Base-by-base conservation (phyloP, 2,888 invertebrate species). In the Chrysodeixis includens region DNA sequence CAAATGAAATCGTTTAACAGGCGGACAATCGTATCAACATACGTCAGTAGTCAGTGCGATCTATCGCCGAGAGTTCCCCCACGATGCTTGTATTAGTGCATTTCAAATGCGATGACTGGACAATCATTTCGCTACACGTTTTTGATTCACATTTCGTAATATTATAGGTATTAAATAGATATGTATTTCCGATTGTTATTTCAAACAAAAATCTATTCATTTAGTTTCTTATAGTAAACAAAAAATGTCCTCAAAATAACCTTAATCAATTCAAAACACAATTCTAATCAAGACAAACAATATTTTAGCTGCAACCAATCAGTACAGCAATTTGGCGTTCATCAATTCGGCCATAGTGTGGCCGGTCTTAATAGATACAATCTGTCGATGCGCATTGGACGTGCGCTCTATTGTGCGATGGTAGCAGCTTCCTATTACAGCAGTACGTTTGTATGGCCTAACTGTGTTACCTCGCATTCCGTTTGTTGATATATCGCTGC, bases 11-110 rank as follows among this genome's bases (percentile, higher is more conserved):
- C 92, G 91, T 90, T 90, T 89, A 90, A 89, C 92, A 83, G 85
- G 85, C 88, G 87, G 79, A 94, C 94, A 94, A 94, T 94, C 92
- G 87, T 94, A 94, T 94, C 94, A 89, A 88, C 90, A 88, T 90
- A 90, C 90, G 93, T 93, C 94, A 92, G 92, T 89, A 90, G 88
- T 88, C 89, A 86, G 85, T 83, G 82, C 86, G 86, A 89, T 90
- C 87, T 87, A 85, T 81, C 83, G 81, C 82, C 83, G 84, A 82
- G 63, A 63, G 58, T 57, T 35, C 84, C 74, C 84, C 85, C 86
- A 72, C 81, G 75, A 82, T 86, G 82, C 87, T 86, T 88, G 82
- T 82, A 84, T 88, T 88, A 85, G 85, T 80, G 69, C 71, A 81
- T 78, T 83, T 71, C 55, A 66, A 74, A 74, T 64, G 52, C 63